These are phyloP conservation scores for Trachelus tabidus DNA, from an alignment of 2,888 invertebrate genomes.

Conservation along the genomic window DNA sequence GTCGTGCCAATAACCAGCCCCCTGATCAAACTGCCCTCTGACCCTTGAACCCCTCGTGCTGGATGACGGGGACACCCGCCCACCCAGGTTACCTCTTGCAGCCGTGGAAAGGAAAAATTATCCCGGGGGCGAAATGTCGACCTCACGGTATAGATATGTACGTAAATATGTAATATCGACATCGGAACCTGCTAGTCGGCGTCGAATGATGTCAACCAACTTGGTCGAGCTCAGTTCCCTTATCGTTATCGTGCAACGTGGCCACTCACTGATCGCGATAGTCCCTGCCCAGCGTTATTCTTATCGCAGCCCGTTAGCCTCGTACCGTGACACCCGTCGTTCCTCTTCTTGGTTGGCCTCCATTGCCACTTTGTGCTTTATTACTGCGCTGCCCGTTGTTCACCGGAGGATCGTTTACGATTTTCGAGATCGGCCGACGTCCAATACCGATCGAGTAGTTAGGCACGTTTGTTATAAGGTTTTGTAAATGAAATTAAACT, in stretches of 20 bases:
- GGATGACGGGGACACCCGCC: not conserved
- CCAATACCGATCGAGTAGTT: not conserved
- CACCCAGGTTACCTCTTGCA: not conserved
- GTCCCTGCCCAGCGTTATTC: slow-evolving; percentile 49
- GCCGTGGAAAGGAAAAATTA: not conserved
- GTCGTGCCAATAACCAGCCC: slow-evolving; percentile 29
- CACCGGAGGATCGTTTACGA: not conserved
- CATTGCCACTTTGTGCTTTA: slow-evolving; percentile 31
- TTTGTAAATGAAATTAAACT: not conserved
- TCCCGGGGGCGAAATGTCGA: not conserved
- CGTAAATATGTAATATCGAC: not conserved
- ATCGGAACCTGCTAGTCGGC: not conserved
- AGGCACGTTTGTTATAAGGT: not conserved
- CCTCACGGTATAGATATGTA: too few relatives aligned
- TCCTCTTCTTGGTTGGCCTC: slow-evolving; percentile 38
- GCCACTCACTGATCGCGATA: slow-evolving; percentile 58
- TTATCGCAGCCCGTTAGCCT: slow-evolving; percentile 51
- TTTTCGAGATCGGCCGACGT: not conserved
- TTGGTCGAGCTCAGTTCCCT: slow-evolving; percentile 43
- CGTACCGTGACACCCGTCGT: slow-evolving; percentile 43
- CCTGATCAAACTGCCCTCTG: slow-evolving; percentile 20
- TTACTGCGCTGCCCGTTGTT: not conserved
- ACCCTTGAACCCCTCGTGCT: not conserved
- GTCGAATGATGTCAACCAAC: not conserved
- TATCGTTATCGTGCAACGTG: slow-evolving; percentile 59